Conservation (phyloP, 2,113 vertebrate genomes). For the Spilogale gracilis region DNA sequence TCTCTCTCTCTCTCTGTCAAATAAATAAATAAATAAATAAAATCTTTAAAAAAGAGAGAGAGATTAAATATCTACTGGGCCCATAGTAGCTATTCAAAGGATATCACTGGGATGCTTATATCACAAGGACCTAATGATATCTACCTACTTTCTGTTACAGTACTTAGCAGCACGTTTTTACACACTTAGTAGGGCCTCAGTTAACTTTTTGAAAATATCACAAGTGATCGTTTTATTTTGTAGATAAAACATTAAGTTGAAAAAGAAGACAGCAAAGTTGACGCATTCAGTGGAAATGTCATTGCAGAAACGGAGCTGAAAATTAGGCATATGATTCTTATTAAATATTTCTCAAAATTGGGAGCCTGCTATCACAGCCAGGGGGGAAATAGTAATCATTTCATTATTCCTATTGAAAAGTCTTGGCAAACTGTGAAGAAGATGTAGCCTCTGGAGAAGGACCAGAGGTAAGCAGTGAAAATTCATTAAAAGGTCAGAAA, state of each 20-base stretch:
- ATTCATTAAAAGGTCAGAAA: conserved; percentile 71
- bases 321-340: not conserved
- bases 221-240: conserved; percentile 27
- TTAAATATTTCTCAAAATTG: conserved; percentile 39
- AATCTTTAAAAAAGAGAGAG: not conserved
- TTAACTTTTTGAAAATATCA: not conserved
- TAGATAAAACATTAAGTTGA: not conserved
- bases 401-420: conserved; percentile 64
- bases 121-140: not conserved
- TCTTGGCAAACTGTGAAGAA: conserved; percentile 51
- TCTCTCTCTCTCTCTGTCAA: too few species aligned
- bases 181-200: not conserved
- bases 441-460: conserved; percentile 9
- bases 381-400: conserved; percentile 28
- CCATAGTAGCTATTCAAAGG: not conserved
- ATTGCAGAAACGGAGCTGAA: conserved; percentile 45
- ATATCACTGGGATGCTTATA: not conserved
- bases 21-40: too few species aligned
- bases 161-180: not conserved
- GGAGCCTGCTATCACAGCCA: not conserved
- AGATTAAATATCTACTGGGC: not conserved
- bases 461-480: conserved; percentile 15
- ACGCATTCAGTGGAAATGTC: not conserved
- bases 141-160: not conserved
- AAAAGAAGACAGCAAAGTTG: not conserved